Conservation (phyloP, 2,888 invertebrate genomes). For the Hymenopus coronatus region DNA sequence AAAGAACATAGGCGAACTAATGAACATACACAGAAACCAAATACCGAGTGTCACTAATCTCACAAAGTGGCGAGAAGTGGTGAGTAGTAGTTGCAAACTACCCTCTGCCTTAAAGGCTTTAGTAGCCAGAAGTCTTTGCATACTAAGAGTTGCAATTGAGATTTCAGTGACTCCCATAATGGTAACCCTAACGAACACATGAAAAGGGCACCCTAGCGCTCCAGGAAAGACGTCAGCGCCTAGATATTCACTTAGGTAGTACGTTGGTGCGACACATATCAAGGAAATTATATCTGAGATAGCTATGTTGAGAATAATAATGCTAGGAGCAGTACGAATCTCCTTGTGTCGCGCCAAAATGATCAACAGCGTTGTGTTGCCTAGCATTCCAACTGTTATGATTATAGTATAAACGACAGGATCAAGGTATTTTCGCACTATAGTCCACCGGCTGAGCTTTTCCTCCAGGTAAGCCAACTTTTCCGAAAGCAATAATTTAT, state of each 20-base stretch:
- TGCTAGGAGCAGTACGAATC: not conserved
- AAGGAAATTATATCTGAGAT: not conserved
- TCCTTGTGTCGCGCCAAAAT: not conserved
- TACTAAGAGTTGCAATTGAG: not conserved
- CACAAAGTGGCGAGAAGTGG: not conserved
- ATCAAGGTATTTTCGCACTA: not conserved
- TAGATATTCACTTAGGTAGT: not conserved
- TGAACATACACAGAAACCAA: not conserved
- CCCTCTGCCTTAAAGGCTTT: not conserved
- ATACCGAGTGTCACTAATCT: not conserved
- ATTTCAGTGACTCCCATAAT: not conserved
- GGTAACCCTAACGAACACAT: not conserved
- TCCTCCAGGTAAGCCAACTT: not conserved
- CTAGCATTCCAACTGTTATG: not conserved
- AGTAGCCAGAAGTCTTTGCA: not conserved
- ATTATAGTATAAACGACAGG: not conserved
- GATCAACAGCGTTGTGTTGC: not conserved
- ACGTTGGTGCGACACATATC: not conserved
- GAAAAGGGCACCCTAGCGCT: not conserved
- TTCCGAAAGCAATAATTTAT: not conserved
- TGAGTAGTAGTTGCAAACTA: not conserved
- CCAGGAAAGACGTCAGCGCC: not conserved
- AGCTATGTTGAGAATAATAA: not conserved
- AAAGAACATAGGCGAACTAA: not conserved
- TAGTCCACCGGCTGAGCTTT: not conserved